Conservation (phyloP, 2,113 vertebrate species). For the Circaetus cinerascens region DNA sequence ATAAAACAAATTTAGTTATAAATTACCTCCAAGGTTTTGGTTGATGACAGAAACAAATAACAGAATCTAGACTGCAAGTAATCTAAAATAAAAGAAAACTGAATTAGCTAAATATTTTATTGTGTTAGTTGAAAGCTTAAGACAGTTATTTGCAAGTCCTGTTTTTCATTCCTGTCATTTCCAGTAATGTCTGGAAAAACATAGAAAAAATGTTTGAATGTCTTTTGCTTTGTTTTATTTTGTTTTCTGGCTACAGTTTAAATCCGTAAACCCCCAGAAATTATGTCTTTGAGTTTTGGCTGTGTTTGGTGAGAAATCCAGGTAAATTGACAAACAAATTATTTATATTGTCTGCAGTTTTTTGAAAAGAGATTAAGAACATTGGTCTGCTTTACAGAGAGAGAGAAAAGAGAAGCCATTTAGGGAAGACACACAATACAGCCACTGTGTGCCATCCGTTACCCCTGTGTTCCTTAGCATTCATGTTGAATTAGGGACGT, state of each 20-base stretch:
- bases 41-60: neutral
- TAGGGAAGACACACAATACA: neutral
- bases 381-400: neutral
- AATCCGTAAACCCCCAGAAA: neutral
- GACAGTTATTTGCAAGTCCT: neutral
- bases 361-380: neutral
- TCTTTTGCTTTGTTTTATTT: neutral
- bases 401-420: neutral
- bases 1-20: neutral
- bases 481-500: neutral
- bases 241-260: neutral
- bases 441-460: neutral
- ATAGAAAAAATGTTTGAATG: neutral
- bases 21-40: neutral
- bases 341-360: neutral
- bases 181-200: neutral
- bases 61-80: neutral
- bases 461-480: neutral
- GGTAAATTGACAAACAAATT: neutral
- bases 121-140: neutral
- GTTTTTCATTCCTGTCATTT: slow-evolving; percentile 9
- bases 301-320: neutral
- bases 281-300: neutral
- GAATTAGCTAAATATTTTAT: slow-evolving; percentile 20
- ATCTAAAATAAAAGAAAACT: slow-evolving; percentile 7